Evolutionary conservation across 2,113 vertebrate genomes (phyloP).

Genomic region (Otocyon megalotis): DNA sequence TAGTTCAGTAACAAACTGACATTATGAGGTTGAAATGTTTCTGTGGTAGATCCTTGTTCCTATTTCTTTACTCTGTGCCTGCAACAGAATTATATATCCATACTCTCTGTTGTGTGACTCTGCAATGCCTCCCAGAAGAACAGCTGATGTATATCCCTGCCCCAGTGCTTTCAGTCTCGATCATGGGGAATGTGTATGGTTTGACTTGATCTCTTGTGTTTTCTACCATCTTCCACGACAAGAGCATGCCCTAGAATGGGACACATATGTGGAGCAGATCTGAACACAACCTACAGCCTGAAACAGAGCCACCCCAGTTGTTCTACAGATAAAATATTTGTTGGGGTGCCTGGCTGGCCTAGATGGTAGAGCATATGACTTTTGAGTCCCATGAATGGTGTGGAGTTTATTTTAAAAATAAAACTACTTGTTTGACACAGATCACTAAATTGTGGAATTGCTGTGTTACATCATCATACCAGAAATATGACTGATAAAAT

Average conservation of each 20-base stretch:
- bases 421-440: conserved; percentile 1
- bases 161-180: background rate
- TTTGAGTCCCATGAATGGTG: background rate
- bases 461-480: background rate
- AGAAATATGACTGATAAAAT: conserved; percentile 19
- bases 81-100: background rate
- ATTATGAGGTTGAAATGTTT: background rate
- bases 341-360: background rate
- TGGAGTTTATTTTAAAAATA: background rate
- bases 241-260: background rate
- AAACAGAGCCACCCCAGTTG: background rate
- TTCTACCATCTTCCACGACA: background rate
- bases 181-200: background rate
- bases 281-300: background rate
- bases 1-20: background rate
- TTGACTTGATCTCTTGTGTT: background rate
- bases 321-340: background rate
- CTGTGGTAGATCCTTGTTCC: background rate
- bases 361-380: background rate
- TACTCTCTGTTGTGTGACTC: background rate
- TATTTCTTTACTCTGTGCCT: background rate
- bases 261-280: background rate
- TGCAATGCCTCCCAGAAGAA: background rate
- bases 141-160: background rate
- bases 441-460: background rate